These are phyloP conservation scores for Syngnathus rostellatus DNA, from an alignment of 2,797 vertebrate species.

Conservation along the genomic window DNA sequence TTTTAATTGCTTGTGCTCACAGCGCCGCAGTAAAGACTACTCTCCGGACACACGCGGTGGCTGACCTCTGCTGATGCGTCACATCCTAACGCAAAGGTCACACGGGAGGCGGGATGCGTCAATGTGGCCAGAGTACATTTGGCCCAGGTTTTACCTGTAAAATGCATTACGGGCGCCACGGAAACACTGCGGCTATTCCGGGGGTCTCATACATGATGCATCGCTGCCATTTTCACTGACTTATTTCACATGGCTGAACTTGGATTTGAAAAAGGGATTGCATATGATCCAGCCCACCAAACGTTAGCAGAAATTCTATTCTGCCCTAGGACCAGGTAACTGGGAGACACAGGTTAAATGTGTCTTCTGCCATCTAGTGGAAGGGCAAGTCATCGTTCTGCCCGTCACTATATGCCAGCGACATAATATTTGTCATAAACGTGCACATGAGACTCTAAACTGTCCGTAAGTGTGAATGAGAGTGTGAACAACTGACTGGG, in stretches of 20 bases:
- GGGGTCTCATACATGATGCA: conserved; percentile 44
- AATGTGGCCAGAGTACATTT: conserved; percentile 9
- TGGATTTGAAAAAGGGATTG: background rate
- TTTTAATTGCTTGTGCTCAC: background rate
- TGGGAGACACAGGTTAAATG: background rate
- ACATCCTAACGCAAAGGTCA: conserved; percentile 25
- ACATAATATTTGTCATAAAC: too few relatives aligned
- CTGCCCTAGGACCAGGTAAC: background rate
- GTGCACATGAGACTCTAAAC: too few relatives aligned
- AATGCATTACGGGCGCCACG: conserved; percentile 39
- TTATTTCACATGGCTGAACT: conserved; percentile 6
- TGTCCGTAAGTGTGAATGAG: too few relatives aligned
- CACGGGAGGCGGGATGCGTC: background rate
- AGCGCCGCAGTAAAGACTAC: conserved; percentile 1
- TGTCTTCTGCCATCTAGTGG: background rate
- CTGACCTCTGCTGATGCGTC: conserved; percentile 18
- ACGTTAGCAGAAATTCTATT: background rate
- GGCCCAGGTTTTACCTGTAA: conserved; percentile 28
- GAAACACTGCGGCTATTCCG: conserved; percentile 36
- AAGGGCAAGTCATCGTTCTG: background rate
- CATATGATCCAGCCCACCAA: too few relatives aligned
- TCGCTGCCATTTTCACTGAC: conserved; percentile 10
- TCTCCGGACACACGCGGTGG: background rate
- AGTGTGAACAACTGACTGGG: too few relatives aligned
- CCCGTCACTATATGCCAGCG: background rate